Percentiles rank a stretch among this genome's conserved stretches.
Conservation (phyloP, 2,113 vertebrate genomes). For the Asarcornis scutulata region DNA sequence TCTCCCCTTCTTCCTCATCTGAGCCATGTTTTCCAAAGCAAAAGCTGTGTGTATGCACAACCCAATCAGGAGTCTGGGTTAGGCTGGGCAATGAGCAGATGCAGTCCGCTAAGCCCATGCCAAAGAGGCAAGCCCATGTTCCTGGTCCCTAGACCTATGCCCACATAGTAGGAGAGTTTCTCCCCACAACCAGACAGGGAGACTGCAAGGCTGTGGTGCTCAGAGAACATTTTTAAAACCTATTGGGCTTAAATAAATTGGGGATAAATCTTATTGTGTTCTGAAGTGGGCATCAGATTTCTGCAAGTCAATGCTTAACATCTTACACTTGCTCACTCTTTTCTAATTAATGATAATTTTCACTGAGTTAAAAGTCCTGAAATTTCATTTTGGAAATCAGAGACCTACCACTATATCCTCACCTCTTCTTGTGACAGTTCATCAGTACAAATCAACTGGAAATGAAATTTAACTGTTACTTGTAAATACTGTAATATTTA, state of each 20-base stretch:
- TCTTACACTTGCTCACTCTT: background rate
- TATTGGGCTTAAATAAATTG: background rate
- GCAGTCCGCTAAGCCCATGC: background rate
- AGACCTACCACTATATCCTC: background rate
- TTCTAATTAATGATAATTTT: background rate
- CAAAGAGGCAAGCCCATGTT: accelerated
- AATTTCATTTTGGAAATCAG: background rate
- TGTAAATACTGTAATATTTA: background rate
- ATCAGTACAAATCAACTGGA: background rate
- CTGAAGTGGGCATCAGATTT: background rate
- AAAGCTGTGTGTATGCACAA: accelerated
- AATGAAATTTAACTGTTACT: background rate
- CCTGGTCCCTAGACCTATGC: background rate
- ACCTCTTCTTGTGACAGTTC: background rate
- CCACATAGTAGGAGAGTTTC: background rate
- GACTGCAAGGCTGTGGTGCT: background rate
- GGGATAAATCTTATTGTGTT: background rate
- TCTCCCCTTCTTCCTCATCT: background rate
- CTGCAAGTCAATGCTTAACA: background rate
- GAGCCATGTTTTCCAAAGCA: background rate
- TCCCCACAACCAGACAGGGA: background rate
- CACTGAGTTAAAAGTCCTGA: background rate
- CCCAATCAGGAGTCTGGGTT: background rate
- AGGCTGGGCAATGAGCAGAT: background rate
- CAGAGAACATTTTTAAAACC: background rate